Conservation (phyloP, 1,140 invertebrate species). For the Whitmania pigra region DNA sequence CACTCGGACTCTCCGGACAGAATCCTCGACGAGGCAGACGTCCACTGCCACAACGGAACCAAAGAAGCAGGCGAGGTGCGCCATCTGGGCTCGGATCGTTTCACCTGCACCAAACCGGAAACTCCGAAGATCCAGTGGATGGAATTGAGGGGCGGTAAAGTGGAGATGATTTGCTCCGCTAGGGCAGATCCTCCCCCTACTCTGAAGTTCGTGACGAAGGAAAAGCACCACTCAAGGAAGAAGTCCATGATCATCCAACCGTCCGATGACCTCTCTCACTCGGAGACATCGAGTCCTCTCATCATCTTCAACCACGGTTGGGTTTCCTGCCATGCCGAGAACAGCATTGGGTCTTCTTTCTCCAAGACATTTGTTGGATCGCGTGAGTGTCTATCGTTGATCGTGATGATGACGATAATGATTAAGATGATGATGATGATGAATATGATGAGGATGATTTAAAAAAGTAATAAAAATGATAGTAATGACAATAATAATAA, state of each 20-base stretch:
- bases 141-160: not conserved
- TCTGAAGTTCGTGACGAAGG: not conserved
- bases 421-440: too few relatives aligned
- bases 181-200: not conserved
- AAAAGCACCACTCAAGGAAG: not conserved
- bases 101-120: not conserved
- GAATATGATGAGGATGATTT: too few relatives aligned
- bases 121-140: not conserved
- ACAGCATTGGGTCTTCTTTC: not conserved
- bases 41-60: not conserved
- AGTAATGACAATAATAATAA: not conserved
- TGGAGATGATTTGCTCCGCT: slow-evolving; percentile 3
- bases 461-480: too few relatives aligned
- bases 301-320: not conserved
- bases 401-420: not conserved
- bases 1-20: not conserved
- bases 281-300: not conserved
- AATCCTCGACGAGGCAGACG: not conserved
- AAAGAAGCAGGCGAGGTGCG: not conserved
- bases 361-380: not conserved
- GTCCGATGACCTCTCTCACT: not conserved
- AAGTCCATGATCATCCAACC: not conserved
- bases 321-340: not conserved
- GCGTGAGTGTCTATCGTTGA: not conserved
- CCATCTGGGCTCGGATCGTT: not conserved